These are phyloP conservation scores for Tachina grossa DNA, from an alignment of 2,888 invertebrate genomes.

Conservation along the genomic window DNA sequence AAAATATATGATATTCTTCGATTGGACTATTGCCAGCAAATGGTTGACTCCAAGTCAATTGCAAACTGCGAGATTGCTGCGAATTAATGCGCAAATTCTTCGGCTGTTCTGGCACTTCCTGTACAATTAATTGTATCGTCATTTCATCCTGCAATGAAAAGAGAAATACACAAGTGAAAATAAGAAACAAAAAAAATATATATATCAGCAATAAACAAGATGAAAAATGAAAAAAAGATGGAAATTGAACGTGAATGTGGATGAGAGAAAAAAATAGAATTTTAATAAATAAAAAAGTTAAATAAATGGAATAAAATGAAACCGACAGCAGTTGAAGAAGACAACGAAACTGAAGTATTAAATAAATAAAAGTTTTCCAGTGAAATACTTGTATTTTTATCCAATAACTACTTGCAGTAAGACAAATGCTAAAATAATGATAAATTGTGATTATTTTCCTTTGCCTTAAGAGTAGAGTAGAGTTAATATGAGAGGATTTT, in stretches of 20 bases:
- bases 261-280: constrained; percentile 14
- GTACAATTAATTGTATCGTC: constrained; percentile 94
- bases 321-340: constrained; percentile 30
- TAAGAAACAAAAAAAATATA: background rate
- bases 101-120: constrained; percentile 95
- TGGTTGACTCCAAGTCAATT: constrained; percentile 94
- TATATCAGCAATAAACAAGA: constrained; percentile 12
- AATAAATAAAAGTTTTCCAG: constrained; percentile 42
- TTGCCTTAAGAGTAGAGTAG: too few relatives aligned
- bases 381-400: constrained; percentile 22
- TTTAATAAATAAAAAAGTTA: constrained; percentile 2
- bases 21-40: constrained; percentile 95
- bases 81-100: constrained; percentile 93
- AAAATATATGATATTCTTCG: constrained; percentile 93
- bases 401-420: constrained; percentile 23
- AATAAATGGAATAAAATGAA: constrained; percentile 53
- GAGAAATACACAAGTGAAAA: constrained; percentile 27
- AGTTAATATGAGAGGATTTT: constrained; percentile 6
- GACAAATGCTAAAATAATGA: constrained; percentile 52
- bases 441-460: constrained; percentile 36
- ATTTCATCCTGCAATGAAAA: constrained; percentile 87
- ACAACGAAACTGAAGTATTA: constrained; percentile 30
- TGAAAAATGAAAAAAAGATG: constrained; percentile 36
- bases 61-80: constrained; percentile 91
- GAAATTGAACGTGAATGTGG: constrained; percentile 25